These are phyloP conservation scores for Pristionchus fissidentatus DNA, from an alignment of 2,888 invertebrate genomes.

Conservation along the genomic window DNA sequence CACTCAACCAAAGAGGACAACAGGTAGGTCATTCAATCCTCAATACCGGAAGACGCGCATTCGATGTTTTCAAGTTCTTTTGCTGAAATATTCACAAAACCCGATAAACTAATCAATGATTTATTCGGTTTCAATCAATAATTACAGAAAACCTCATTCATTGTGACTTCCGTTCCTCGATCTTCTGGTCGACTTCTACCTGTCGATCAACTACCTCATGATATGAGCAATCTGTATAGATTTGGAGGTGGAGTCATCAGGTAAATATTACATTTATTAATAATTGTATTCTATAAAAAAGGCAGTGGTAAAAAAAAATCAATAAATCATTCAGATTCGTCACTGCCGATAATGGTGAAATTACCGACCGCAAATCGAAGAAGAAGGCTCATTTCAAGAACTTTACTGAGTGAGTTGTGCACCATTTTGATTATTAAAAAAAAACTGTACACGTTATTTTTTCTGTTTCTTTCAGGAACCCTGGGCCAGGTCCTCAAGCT, in stretches of 20 bases:
- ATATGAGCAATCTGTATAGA: not conserved
- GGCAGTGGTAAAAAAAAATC: not conserved
- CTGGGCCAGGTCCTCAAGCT: conserved; percentile 25
- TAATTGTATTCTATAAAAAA: too few species aligned
- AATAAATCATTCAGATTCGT: not conserved
- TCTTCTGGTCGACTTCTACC: not conserved
- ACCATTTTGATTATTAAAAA: too few species aligned
- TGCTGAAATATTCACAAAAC: too few species aligned
- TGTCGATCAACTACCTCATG: not conserved
- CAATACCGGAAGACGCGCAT: not conserved
- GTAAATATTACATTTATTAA: not conserved
- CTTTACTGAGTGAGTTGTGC: not conserved
- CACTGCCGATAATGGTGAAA: conserved; percentile 1
- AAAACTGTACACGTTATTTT: too few species aligned
- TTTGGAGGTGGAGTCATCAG: conserved; percentile 25
- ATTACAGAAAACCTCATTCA: conserved; percentile 13
- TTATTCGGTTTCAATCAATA: not conserved
- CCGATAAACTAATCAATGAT: not conserved
- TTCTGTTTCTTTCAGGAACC: not conserved
- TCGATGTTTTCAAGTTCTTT: not conserved
- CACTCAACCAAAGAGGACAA: not conserved
- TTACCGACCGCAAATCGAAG: conserved; percentile 3
- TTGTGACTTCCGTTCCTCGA: conserved; percentile 4
- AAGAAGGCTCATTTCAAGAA: conserved; percentile 20
- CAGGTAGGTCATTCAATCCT: not conserved